Base-by-base conservation (phyloP, 2,888 invertebrate genomes). In the Drosophila dives region DNA sequence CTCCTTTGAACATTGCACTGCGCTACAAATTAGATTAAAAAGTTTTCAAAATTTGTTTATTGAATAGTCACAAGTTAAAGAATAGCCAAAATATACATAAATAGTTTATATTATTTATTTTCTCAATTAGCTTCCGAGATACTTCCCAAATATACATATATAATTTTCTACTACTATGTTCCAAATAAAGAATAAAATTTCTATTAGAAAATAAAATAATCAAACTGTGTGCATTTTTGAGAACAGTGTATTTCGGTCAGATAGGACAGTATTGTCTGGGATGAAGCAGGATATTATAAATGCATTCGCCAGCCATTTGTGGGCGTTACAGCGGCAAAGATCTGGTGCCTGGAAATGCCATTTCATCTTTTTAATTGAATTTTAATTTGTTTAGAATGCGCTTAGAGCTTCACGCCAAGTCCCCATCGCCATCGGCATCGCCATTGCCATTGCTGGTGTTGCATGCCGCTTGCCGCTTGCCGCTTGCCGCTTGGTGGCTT, bases 321-420 rank as follows among this genome's bases (percentile, higher is more conserved):
- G 56, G 48, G 23, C 48, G 55, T 48, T 65, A 54, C 29, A 49
- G 59, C 38, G 53, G 64, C 23, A 50, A 51, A 33, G 54, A 56
- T 65, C 32, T 66, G 59, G 70, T 65, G 67, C 75, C 64, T 64
- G 86, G 84, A 91, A 91, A 87, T 90, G 91, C 75, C 90, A 91
- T 91, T 91, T 91, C 91, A 91, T 91, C 90, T 90, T 91, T 91
- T 91, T 91, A 91, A 91, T 91, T 91, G 91, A 91, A 91, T 91
- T 91, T 90, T 91, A 91, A 91, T 91, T 91, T 91, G 91, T 90
- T 91, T 89, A 88, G 91, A 90, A 89, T 86, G 89, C 91, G 90
- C 86, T 90, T 89, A 76, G 81, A 83, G 74, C 60, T 48, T 55
- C 64, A 49, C 59, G 74, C 71, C 77, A 81, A 83, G 86, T 83